Base-by-base conservation (phyloP, 1,140 invertebrate species). In the Cheumatopsyche charites region DNA sequence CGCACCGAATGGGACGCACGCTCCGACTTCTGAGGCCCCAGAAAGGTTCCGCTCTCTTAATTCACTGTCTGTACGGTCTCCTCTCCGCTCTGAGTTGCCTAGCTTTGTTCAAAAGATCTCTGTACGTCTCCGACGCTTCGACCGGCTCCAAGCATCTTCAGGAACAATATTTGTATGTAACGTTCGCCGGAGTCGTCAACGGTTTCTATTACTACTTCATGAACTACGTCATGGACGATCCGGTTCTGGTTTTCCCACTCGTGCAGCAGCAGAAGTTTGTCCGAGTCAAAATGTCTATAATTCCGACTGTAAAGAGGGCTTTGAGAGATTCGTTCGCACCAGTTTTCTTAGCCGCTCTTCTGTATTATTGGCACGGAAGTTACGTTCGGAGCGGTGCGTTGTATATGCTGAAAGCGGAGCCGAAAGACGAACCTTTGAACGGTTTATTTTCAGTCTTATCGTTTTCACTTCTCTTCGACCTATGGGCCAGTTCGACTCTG, bases 161-260 rank as follows among this genome's bases (percentile, higher is more conserved):
- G 23, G 83, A 85, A 71, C 78, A 79, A 69, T 82, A 80, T 72
- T 75, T 85, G 26, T 91, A 90, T 76, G 75, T 92, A 15, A 80
- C 90, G 11, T 81, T 89, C 71, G 86, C 87, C 66, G 91, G 91
- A 17, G 82, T 90, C 45, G 90, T 88, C 85, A 88, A 87, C 69
- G 90, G 90, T 52, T 80, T 90, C 65, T 90, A 88, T 76, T 89
- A 88, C 76, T 91, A 90, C 74, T 74, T 87, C 0, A 87, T 85
- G 74, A 80, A 83, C 4, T 85, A 87, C 73, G 80, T 86, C 62
- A 83, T 84, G 26, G 79, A 81, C 7, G 82, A 85, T 61, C 85
- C 85, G 43, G 84, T 86, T 55, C 81, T 90, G 9, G 82, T 86
- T 13, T 92, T 92, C 78, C 87, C 90, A 13, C 86, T 90, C 11